phyloP scores from a whole-genome alignment of 2,888 invertebrate genomes.

The Callyntrura guangdongensis region DNA sequence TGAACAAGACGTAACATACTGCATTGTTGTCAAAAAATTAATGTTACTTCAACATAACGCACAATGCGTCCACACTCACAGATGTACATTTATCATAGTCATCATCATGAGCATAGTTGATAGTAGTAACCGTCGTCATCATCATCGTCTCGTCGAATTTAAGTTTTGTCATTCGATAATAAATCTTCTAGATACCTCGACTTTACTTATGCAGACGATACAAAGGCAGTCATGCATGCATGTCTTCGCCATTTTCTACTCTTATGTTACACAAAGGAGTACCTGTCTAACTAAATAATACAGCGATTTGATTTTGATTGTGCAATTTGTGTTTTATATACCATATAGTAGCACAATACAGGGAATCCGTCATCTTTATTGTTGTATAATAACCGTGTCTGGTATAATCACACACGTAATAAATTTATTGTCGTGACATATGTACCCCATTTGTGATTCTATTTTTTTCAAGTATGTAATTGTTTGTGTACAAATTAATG shows the following conservation, averaged over 20 bases:
- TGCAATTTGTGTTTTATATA: constrained; percentile 4
- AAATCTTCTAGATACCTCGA: background rate
- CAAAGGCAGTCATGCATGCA: constrained; percentile 58
- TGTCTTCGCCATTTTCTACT: background rate
- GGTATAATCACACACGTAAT: background rate
- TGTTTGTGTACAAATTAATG: constrained; percentile 57
- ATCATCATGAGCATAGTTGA: no score
- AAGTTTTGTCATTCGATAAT: constrained; percentile 33
- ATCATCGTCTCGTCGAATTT: constrained; percentile 29
- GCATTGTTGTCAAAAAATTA: constrained; percentile 53
- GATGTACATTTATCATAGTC: no score
- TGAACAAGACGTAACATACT: constrained; percentile 24
- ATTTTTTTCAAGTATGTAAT: constrained; percentile 51
- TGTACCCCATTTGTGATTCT: background rate
- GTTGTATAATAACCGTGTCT: background rate
- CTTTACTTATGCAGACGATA: constrained; percentile 32
- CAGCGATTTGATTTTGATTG: constrained; percentile 52
- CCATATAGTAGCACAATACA: constrained; percentile 22
- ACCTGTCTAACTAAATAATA: constrained; percentile 14
- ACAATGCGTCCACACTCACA: constrained; percentile 32
- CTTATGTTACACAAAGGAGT: constrained; percentile 39
- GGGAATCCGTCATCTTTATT: background rate
- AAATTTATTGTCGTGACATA: constrained; percentile 13
- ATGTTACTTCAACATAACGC: constrained; percentile 2
- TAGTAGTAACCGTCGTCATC: no score